Percentiles rank a stretch among this genome's conserved stretches.
phyloP scores from a whole-genome alignment of 2,797 vertebrate genomes.

The Microchirus variegatus region DNA sequence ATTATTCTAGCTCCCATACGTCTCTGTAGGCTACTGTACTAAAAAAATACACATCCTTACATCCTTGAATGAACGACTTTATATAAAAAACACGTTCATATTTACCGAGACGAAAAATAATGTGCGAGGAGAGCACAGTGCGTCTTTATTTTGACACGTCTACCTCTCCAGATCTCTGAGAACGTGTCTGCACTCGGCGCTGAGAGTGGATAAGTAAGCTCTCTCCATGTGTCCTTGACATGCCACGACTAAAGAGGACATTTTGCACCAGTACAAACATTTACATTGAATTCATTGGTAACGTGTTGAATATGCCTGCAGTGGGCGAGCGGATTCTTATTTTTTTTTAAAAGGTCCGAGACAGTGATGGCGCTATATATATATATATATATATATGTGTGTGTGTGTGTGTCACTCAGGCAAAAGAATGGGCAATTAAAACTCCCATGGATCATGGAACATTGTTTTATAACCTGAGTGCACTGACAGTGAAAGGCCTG shows the following conservation, averaged over 20 bases:
- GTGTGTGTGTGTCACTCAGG: conserved; percentile 27
- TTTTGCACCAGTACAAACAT: conserved; percentile 17
- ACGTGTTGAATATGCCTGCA: conserved; percentile 1
- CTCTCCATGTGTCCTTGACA: conserved; percentile 13
- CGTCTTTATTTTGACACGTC: background rate
- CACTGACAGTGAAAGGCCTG: conserved; percentile 20
- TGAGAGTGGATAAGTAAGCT: background rate
- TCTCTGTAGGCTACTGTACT: too few relatives aligned
- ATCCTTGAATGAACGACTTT: too few relatives aligned
- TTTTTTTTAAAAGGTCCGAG: background rate
- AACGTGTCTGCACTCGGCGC: background rate
- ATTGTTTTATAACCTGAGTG: conserved; percentile 15
- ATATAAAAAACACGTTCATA: too few relatives aligned
- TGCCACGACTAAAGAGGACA: conserved; percentile 10
- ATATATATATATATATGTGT: too few relatives aligned
- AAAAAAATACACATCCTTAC: too few relatives aligned
- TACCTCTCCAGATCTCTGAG: conserved; percentile 2
- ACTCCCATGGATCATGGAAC: conserved; percentile 24
- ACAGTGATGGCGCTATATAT: background rate
- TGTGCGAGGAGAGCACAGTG: too few relatives aligned
- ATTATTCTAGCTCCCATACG: too few relatives aligned
- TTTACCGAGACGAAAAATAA: too few relatives aligned
- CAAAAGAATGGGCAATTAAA: conserved; percentile 30
- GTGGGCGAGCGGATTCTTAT: too few relatives aligned
- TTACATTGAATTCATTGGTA: background rate